Evolutionary conservation across 2,888 invertebrate genomes (phyloP), one percentile per base, ranked within the genome.

Genomic region (Pandemis heparana): DNA sequence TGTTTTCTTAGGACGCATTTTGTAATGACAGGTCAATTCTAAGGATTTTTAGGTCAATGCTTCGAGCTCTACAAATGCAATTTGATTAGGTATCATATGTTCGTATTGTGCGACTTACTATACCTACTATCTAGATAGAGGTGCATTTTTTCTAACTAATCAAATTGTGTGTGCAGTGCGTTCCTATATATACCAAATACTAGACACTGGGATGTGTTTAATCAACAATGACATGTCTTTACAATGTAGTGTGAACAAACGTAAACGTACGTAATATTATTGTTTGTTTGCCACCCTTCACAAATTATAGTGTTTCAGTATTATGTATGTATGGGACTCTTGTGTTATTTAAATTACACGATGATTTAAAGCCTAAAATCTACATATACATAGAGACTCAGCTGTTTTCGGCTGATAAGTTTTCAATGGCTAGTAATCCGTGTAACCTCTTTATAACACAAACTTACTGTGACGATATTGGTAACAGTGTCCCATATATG

Each of bases 51-150:
- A 65, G 65, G 5, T 23, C 51, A n/a, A 32, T 8, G 23, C 32
- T 23, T 9, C n/a, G 8, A 51, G 65, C 38, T 48, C 65, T 51
- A 16, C n/a, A 23, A 51, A 65, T 65, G 48, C 65, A n/a, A 51
- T 10, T 16, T 51, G 56, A 56, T 56, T 23, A 32, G 23, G 23
- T 32, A 32, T 32, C 23, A 2, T 32, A 32, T 32, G 23, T 32
- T 32, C 23, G 23, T 32, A 32, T 56, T 53, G 8, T 12, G 16
- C 51, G 51, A 51, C 23, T 32, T 32, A 32, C 23, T 32, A n/a
- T n/a, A n/a, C n/a, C n/a, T n/a, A 32, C 23, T 32, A 32, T 32
- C 23, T 32, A 32, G 23, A 32, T 32, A 32, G 23, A 23, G 23
- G 23, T 23, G 23, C 4, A 4, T 32, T 32, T 32, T 32, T 32